These are phyloP conservation scores for Hartigia nigra DNA, from an alignment of 2,888 invertebrate species.

Conservation along the genomic window DNA sequence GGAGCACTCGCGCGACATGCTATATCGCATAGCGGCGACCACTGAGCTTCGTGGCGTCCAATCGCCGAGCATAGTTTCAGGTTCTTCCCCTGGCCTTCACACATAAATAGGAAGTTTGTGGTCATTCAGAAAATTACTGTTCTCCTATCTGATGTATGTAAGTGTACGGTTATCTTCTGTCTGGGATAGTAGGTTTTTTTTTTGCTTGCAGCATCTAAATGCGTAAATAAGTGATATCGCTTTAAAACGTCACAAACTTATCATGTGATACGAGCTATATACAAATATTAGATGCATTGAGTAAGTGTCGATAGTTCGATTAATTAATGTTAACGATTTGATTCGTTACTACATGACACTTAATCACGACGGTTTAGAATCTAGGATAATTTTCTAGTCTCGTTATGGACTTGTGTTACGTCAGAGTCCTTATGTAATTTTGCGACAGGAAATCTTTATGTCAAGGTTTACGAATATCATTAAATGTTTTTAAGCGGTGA, in stretches of 20 bases:
- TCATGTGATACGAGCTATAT: background rate
- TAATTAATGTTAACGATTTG: background rate
- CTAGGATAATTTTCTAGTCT: background rate
- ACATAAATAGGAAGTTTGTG: constrained; percentile 12
- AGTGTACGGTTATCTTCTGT: background rate
- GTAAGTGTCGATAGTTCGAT: background rate
- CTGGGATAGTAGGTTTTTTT: background rate
- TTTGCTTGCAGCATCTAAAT: background rate
- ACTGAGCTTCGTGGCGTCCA: background rate
- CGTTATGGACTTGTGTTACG: background rate
- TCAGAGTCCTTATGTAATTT: background rate
- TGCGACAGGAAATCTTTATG: background rate
- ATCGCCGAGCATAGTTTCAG: constrained; percentile 11
- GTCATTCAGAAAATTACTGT: constrained; percentile 5
- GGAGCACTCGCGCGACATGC: background rate
- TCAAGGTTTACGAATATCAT: background rate
- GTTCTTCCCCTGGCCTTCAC: constrained; percentile 13
- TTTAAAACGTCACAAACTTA: background rate
- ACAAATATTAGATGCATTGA: background rate
- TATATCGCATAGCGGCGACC: constrained; percentile 18
- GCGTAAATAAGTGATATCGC: background rate
- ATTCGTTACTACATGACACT: background rate
- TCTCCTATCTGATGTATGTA: background rate
- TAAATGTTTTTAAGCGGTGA: background rate
- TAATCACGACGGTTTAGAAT: background rate